Evolutionary conservation across 2,888 invertebrate genomes (phyloP).

Genomic region (Drosophila limbata): DNA sequence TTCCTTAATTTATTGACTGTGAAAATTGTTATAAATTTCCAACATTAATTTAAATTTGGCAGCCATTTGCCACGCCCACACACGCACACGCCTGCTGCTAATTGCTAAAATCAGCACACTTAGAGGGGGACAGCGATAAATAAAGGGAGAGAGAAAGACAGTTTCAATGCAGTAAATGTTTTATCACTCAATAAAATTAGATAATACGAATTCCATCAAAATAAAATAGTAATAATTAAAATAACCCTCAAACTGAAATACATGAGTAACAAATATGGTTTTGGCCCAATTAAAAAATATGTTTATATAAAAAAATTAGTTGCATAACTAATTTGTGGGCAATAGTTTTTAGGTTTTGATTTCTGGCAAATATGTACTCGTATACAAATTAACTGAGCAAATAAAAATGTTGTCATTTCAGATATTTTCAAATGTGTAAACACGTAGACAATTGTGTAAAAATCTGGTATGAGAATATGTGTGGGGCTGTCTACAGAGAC

Average conservation of each 20-base stretch:
- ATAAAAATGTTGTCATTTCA: too few species aligned
- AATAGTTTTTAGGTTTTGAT: conserved; percentile 40
- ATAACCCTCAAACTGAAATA: conserved; percentile 33
- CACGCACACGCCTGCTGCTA: conserved; percentile 37
- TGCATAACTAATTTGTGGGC: conserved; percentile 45
- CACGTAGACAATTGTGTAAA: conserved; percentile 28
- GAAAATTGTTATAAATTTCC: conserved; percentile 61
- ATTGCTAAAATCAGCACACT: conserved; percentile 60
- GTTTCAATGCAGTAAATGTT: too few species aligned
- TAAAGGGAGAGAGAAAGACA: too few species aligned
- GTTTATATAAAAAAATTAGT: conserved; percentile 28
- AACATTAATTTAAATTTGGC: conserved; percentile 46
- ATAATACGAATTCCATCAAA: too few species aligned
- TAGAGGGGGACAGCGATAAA: conserved; percentile 2
- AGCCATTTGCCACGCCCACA: conserved; percentile 31
- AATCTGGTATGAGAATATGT: conserved; percentile 16
- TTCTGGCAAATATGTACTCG: conserved; percentile 37
- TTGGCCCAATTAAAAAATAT: neutral
- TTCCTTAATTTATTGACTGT: conserved; percentile 59
- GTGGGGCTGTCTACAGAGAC: conserved; percentile 13
- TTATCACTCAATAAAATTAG: too few species aligned
- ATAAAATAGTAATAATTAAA: too few species aligned
- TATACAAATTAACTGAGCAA: conserved; percentile 41
- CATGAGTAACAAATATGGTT: neutral
- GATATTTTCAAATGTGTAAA: too few species aligned